Conservation (phyloP, 2,113 vertebrate species). For the Zapornia atra region DNA sequence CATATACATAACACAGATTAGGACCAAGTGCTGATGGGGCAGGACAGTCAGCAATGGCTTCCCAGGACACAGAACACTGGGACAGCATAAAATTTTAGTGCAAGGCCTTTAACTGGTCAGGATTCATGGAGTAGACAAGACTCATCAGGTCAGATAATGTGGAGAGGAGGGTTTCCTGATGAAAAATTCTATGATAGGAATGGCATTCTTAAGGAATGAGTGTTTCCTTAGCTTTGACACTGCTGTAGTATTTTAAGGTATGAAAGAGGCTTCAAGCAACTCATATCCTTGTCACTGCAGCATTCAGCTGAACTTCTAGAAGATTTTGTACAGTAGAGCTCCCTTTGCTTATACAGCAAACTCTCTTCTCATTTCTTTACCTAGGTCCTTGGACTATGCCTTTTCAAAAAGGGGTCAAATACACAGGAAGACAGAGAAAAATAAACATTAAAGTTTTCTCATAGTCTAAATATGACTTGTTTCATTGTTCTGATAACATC, state of each 20-base stretch:
- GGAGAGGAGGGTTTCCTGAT: not conserved
- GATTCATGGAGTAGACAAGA: not conserved
- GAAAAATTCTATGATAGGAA: not conserved
- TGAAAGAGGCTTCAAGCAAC: not conserved
- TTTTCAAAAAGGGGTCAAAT: not conserved
- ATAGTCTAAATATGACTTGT: not conserved
- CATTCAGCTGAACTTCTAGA: not conserved
- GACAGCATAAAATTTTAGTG: not conserved
- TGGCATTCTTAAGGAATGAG: not conserved
- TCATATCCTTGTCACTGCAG: not conserved
- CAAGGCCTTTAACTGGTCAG: not conserved
- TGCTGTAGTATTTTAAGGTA: not conserved
- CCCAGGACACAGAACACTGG: not conserved
- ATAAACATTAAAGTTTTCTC: not conserved
- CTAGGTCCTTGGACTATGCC: not conserved
- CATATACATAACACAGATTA: not conserved
- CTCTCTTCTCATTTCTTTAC: not conserved
- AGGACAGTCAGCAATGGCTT: not conserved
- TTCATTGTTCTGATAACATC: not conserved
- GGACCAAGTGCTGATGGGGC: not conserved
- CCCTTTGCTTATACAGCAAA: not conserved
- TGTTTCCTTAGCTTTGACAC: not conserved
- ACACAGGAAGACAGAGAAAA: not conserved
- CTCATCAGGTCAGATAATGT: not conserved
- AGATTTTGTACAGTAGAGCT: not conserved